Percentiles rank a stretch among this genome's conserved stretches.
Evolutionary conservation across 2,797 vertebrate genomes (phyloP).

Genomic region (Orestias chungarensis): DNA sequence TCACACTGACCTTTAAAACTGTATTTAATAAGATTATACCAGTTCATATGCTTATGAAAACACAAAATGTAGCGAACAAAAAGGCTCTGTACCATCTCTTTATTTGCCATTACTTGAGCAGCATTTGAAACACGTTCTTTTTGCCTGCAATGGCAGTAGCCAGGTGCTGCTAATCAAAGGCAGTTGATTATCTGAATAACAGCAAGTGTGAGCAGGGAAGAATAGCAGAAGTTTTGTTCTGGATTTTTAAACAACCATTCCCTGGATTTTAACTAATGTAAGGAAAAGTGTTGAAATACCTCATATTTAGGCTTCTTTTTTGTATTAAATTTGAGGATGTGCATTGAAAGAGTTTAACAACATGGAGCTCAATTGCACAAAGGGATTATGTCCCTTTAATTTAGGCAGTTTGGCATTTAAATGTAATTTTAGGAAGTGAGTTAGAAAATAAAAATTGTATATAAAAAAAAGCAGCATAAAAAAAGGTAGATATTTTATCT

Average conservation of each 20-base stretch:
- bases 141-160: neutral
- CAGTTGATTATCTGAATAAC: neutral
- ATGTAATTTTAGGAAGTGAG: too few species aligned
- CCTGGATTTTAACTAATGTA: neutral
- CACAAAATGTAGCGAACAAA: neutral
- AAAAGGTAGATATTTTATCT: neutral
- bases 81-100: neutral
- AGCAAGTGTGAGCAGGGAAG: neutral
- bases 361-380: too few species aligned
- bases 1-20: neutral
- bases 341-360: neutral
- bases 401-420: too few species aligned
- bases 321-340: neutral
- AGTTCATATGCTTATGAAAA: neutral
- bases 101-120: neutral
- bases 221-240: neutral
- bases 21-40: neutral
- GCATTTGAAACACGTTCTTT: neutral
- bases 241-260: neutral
- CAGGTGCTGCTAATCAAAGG: conserved; percentile 10
- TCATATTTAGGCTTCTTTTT: neutral
- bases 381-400: too few species aligned
- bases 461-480: too few species aligned
- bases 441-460: too few species aligned
- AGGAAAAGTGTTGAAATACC: neutral